Percentiles rank a stretch among this genome's conserved stretches.
Evolutionary conservation across 2,888 invertebrate genomes (phyloP).

Genomic region (Smittia aterrima): DNA sequence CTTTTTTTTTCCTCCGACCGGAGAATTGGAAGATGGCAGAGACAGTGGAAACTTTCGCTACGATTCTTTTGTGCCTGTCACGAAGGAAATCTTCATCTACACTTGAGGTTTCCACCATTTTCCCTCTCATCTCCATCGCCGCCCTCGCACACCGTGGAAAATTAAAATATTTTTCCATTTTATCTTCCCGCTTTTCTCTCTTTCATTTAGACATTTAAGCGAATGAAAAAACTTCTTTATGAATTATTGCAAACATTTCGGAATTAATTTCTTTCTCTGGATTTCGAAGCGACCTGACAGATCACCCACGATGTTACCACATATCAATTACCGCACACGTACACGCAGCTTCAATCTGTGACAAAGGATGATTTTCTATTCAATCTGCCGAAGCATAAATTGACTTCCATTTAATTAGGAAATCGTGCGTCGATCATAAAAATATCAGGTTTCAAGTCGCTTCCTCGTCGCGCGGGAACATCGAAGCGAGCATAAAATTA

Average conservation of each 20-base stretch:
- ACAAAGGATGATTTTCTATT: conserved; percentile 4
- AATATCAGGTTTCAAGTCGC: conserved; percentile 35
- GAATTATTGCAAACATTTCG: background rate
- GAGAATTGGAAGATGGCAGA: conserved; percentile 7
- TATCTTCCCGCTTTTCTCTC: background rate
- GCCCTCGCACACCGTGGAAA: background rate
- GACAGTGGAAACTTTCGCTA: conserved; percentile 17
- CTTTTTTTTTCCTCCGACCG: conserved; percentile 1
- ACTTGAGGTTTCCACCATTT: conserved; percentile 14
- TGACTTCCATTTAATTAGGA: conserved; percentile 36
- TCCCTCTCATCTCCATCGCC: conserved; percentile 4
- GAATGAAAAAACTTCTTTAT: conserved; percentile 14
- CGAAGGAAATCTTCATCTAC: conserved; percentile 20
- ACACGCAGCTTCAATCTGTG: conserved; percentile 8
- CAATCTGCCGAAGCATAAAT: background rate
- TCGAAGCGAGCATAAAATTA: conserved; percentile 25
- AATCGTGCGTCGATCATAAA: conserved; percentile 30
- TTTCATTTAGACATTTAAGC: background rate
- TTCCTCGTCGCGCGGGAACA: background rate
- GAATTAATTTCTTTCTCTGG: background rate
- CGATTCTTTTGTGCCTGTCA: conserved; percentile 19
- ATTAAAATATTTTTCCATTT: conserved; percentile 23
- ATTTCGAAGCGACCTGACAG: background rate
- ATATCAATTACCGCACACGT: conserved; percentile 33
- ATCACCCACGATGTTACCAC: background rate